phyloP scores from a whole-genome alignment of 1,140 invertebrate species.

The Adoxophyes honmai region DNA sequence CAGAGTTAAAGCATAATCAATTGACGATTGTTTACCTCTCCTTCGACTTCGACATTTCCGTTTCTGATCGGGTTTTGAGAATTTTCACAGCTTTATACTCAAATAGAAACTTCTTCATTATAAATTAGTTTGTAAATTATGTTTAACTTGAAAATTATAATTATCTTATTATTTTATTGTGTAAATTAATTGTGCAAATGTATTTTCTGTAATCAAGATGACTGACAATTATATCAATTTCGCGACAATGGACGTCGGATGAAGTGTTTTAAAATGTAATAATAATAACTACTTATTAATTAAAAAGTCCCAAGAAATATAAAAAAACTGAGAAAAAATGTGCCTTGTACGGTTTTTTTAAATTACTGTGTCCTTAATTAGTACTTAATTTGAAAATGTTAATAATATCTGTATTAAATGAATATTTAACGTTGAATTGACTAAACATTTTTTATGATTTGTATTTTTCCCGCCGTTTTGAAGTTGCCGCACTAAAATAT shows the following conservation, averaged over 20 bases:
- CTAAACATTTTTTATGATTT: too few species aligned
- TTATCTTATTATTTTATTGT: neutral
- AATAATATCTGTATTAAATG: too few species aligned
- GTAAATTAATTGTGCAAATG: neutral
- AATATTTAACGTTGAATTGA: too few species aligned
- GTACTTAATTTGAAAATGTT: too few species aligned
- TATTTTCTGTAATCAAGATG: neutral
- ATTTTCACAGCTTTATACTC: conserved; percentile 56
- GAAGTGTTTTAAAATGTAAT: too few species aligned
- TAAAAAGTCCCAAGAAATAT: too few species aligned
- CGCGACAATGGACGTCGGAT: neutral
- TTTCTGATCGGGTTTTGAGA: conserved; percentile 34
- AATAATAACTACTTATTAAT: too few species aligned
- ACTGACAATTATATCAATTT: neutral
- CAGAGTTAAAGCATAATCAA: conserved; percentile 19
- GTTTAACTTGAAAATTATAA: neutral
- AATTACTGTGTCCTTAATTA: too few species aligned
- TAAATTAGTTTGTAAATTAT: neutral
- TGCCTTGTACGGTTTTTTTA: too few species aligned
- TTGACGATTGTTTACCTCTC: conserved; percentile 34
- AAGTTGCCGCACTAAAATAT: too few species aligned
- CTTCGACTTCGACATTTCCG: conserved; percentile 41
- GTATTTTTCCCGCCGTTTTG: too few species aligned
- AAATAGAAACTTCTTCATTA: conserved; percentile 65
- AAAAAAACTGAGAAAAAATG: too few species aligned